Evolutionary conservation across 2,113 vertebrate species (phyloP).

Genomic region (Elephas maximus): DNA sequence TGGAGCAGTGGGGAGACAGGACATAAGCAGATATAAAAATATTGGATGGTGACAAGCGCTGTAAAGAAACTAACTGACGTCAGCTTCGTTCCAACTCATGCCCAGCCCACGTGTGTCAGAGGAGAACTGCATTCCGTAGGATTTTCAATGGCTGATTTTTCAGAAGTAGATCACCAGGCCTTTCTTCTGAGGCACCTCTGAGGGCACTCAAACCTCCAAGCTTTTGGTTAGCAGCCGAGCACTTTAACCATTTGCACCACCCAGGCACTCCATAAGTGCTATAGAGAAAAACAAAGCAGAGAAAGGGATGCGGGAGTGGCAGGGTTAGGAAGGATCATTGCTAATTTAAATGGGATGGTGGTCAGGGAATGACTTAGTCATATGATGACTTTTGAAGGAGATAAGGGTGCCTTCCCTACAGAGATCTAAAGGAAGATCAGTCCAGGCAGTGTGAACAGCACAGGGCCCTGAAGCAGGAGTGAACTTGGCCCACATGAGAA

Average conservation of each 20-base stretch:
- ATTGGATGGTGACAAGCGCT: neutral
- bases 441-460: neutral
- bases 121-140: neutral
- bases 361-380: neutral
- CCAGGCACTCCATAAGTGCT: no score
- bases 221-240: neutral
- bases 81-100: neutral
- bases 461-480: neutral
- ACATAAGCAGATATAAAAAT: neutral
- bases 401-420: accelerated
- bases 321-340: neutral
- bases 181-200: neutral
- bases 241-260: neutral
- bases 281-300: neutral
- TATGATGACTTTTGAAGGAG: neutral
- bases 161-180: neutral
- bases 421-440: neutral
- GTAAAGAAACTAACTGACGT: neutral
- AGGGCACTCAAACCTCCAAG: neutral
- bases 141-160: neutral
- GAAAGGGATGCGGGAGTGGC: neutral
- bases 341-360: neutral
- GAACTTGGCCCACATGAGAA: neutral
- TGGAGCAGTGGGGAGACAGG: neutral
- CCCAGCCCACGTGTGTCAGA: neutral